Base-by-base conservation (phyloP, 2,888 invertebrate species). In the Sussaba pulchella region DNA sequence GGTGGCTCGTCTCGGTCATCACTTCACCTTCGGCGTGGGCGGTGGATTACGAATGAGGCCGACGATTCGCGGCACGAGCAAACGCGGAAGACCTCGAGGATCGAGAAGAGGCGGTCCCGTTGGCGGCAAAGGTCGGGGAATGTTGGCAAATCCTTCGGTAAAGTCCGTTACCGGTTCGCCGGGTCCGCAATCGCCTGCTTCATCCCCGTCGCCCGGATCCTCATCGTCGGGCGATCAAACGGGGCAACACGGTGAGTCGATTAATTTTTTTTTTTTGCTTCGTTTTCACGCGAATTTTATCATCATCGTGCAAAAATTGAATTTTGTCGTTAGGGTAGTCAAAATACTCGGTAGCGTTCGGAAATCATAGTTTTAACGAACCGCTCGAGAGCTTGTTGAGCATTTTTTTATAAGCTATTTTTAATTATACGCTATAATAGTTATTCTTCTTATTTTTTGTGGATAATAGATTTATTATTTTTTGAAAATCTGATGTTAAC, bases 31-130 rank as follows among this genome's bases (percentile, higher is more conserved):
- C 73, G 87, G 88, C 21, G 84, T 85, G 1, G 83, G 86, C 3
- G 83, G 86, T 6, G 85, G 92, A 1, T 92, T 93, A 9, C 92
- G 93, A 77, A 92, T 93, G 70, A 92, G 93, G 54, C 89, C 92
- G 45, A 90, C 92, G 17, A 91, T 92, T 12, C 91, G 94, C 17
- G 95, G 95, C 39, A 94, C 94, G 59, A 94, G 95, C 1, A 94
- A 95, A 87, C 94, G 96, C 17, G 96, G 96, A 0, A 93, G 96
- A 59, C 96, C 96, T 63, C 94, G 96, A 66, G 96, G 96, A 74
- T 95, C 96, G 0, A 93, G 96, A 0, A 94, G 96, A 85, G 94
- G 94, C 61, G 94, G 92, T 2, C 88, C 90, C 12, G 80, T 91
- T n/a, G 91, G 91, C 1, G 92, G 92, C 8, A 92, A 92, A 81